Base-by-base conservation (phyloP, 2,797 vertebrate genomes). In the Helicolenus hilgendorfi region DNA sequence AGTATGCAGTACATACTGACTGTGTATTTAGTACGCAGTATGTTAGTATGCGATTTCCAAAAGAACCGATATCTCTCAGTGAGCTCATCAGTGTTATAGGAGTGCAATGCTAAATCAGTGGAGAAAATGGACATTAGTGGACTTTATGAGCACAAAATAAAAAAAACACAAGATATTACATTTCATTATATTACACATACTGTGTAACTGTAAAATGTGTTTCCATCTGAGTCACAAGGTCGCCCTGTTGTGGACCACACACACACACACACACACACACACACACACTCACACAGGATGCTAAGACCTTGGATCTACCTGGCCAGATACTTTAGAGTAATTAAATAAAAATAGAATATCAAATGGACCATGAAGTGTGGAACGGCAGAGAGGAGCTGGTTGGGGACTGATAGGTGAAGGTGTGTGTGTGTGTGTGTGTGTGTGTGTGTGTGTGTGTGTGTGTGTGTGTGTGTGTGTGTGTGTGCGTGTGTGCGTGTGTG, bases 331-430 rank as follows among this genome's bases (percentile, higher is more conserved):
- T 77, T 85, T 80, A 70, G 82, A 89, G 87, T 93, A 93, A 94
- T 94, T 91, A 94, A 92, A 89, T 76, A 87, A 87, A 93, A 93
- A 84, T 62, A 84, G 89, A 91, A 81, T 80, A 86, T 91, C 64
- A 94, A 96, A 94, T 94, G 83, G 87, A 67, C 79, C 76, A 11
- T 94, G 78, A 93, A 92, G 88, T 53, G 41, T 68, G 74, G 87
- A 77, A 89, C 78, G 82, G 79, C 11, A 4, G 82, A 79, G 67
- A 76, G 58, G 69, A 87, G 77, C 59, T 67, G 63, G 22, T 20
- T 59, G 64, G 77, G 77, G 45, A 85, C 56, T 62, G 75, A 55
- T 59, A 41, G 6, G 58, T 33, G 38, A 31, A 35, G 2, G 53
- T 63, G 60, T 55, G 26, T 26, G 24, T 38, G 36, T n/a, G 27